phyloP scores from a whole-genome alignment of 2,113 vertebrate genomes.

The Myotis brandtii region DNA sequence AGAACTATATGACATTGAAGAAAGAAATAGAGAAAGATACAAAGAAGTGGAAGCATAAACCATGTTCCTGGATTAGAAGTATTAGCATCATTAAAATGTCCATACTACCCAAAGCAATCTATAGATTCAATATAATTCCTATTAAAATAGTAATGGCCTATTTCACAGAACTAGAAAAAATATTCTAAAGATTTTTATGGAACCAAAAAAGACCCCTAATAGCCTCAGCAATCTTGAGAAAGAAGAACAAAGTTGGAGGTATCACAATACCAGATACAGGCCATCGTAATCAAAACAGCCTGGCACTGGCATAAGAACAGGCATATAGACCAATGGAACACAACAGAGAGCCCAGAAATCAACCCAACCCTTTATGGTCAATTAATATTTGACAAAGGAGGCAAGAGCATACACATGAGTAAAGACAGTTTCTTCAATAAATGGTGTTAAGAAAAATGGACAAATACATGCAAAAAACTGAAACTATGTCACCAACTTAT shows the following conservation, averaged over 20 bases:
- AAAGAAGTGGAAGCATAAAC: background rate
- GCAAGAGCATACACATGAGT: background rate
- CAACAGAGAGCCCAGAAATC: background rate
- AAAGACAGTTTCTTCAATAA: background rate
- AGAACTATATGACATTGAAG: background rate
- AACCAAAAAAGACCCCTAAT: background rate
- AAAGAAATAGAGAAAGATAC: background rate
- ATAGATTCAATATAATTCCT: background rate
- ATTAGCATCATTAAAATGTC: background rate
- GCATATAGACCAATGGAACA: background rate
- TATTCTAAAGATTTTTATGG: background rate
- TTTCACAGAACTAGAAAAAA: background rate
- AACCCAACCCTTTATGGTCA: background rate
- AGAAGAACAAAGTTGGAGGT: background rate
- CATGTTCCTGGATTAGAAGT: background rate
- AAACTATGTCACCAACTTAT: background rate
- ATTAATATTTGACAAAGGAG: background rate
- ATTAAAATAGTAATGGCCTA: background rate
- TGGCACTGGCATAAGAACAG: background rate
- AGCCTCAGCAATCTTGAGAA: background rate
- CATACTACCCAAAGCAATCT: background rate
- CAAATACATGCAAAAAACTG: background rate
- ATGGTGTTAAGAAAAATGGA: background rate
- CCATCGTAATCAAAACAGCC: background rate
- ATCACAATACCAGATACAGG: background rate